phyloP scores from a whole-genome alignment of 2,113 vertebrate species.

The Gymnobelideus leadbeateri region DNA sequence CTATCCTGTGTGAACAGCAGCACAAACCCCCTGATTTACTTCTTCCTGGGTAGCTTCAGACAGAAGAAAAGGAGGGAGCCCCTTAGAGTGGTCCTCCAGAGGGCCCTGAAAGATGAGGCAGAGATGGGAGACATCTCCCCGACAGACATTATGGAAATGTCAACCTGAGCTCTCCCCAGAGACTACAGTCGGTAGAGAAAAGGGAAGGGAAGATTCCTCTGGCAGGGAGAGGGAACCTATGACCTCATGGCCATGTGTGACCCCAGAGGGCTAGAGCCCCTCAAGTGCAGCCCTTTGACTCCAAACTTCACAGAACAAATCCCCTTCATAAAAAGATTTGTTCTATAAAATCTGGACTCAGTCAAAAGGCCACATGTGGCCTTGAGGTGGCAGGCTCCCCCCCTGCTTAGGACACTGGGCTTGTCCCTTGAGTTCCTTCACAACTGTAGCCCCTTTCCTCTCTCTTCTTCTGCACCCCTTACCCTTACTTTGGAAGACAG shows the following conservation, averaged over 20 bases:
- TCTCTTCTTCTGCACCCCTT: not conserved
- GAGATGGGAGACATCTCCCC: not conserved
- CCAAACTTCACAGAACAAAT: too few relatives aligned
- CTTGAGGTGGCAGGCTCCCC: too few relatives aligned
- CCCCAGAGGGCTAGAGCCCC: too few relatives aligned
- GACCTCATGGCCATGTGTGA: too few relatives aligned
- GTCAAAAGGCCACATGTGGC: too few relatives aligned
- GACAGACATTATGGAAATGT: not conserved
- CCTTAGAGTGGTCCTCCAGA: not conserved
- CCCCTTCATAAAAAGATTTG: too few relatives aligned
- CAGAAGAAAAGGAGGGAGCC: slow-evolving; percentile 18
- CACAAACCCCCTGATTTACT: slow-evolving; percentile 78
- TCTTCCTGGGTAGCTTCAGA: slow-evolving; percentile 63
- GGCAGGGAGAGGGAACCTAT: too few relatives aligned
- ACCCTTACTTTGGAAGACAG: not conserved
- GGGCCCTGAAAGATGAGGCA: not conserved
- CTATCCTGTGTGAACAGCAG: slow-evolving; percentile 75
- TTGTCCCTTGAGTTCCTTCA: not conserved
- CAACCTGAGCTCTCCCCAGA: not conserved
- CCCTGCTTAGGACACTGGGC: not conserved
- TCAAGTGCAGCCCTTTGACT: too few relatives aligned
- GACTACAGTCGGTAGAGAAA: not conserved
- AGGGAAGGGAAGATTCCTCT: not conserved
- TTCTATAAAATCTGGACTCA: too few relatives aligned
- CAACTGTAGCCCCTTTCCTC: not conserved